Evolutionary conservation across 2,888 invertebrate genomes (phyloP).

Genomic region (Tetranychus truncatus): DNA sequence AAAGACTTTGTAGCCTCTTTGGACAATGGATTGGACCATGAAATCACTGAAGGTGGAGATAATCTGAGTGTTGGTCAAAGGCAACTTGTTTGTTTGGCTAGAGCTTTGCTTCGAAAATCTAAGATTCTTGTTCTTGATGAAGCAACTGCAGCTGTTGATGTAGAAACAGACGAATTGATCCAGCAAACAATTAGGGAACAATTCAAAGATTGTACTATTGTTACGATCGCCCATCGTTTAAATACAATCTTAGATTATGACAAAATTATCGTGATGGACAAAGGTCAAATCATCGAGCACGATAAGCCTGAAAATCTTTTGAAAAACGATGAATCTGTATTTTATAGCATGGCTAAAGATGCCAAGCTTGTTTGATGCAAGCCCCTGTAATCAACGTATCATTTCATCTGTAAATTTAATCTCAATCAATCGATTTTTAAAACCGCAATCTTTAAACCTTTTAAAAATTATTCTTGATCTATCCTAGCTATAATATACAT

Average conservation of each 20-base stretch:
- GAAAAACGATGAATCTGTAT: not conserved
- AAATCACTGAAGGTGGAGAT: slow-evolving; percentile 51
- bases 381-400: too few relatives aligned
- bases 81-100: slow-evolving; percentile 69
- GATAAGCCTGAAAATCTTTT: slow-evolving; percentile 25
- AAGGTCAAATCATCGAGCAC: slow-evolving; percentile 25
- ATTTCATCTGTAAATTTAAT: too few relatives aligned
- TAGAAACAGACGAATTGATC: slow-evolving; percentile 34
- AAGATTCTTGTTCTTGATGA: slow-evolving; percentile 42
- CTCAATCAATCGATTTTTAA: too few relatives aligned
- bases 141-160: slow-evolving; percentile 31
- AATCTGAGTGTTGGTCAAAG: slow-evolving; percentile 78
- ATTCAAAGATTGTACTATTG: slow-evolving; percentile 32
- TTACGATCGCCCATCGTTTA: slow-evolving; percentile 42
- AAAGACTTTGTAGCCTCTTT: slow-evolving; percentile 47
- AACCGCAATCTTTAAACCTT: too few relatives aligned
- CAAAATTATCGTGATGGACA: slow-evolving; percentile 50
- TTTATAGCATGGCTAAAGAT: too few relatives aligned
- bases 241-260: slow-evolving; percentile 25
- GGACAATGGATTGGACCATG: slow-evolving; percentile 47
- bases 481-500: too few relatives aligned
- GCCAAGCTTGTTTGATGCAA: too few relatives aligned
- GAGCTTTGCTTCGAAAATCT: slow-evolving; percentile 66
- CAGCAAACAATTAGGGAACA: slow-evolving; percentile 33
- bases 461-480: too few relatives aligned